Evolutionary conservation across 2,888 invertebrate species (phyloP).

Genomic region (Tenthredo distinguenda): DNA sequence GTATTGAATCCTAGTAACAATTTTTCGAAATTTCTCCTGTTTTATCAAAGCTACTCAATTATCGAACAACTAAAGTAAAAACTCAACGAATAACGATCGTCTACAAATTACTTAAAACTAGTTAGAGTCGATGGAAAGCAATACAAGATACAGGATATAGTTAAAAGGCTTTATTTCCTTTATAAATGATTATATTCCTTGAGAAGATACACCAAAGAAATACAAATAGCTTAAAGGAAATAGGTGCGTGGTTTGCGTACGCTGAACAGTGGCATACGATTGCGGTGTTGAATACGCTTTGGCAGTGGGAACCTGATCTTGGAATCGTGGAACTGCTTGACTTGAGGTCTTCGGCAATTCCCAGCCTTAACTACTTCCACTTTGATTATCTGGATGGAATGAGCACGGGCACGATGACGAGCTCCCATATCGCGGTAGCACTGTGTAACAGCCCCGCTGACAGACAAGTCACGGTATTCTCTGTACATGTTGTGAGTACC

Average conservation of each 20-base stretch:
- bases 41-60: neutral
- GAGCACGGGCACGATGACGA: conserved; percentile 98
- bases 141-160: conserved; percentile 14
- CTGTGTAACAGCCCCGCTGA: conserved; percentile 97
- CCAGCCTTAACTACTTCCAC: conserved; percentile 94
- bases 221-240: conserved; percentile 80
- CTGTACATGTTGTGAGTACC: conserved; percentile 99
- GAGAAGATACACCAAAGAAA: conserved; percentile 30
- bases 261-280: conserved; percentile 91
- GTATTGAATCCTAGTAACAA: too few relatives aligned
- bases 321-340: conserved; percentile 99
- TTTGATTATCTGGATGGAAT: conserved; percentile 98
- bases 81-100: neutral
- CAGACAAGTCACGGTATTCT: conserved; percentile 98
- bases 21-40: neutral
- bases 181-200: conserved; percentile 40
- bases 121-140: neutral
- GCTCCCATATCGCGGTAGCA: conserved; percentile 96
- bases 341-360: conserved; percentile 95
- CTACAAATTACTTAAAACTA: neutral
- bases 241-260: conserved; percentile 90
- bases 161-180: conserved; percentile 51
- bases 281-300: conserved; percentile 91
- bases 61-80: neutral
- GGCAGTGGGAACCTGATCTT: conserved; percentile 98